Conservation (phyloP, 2,797 vertebrate genomes). For the Clamator glandarius region DNA sequence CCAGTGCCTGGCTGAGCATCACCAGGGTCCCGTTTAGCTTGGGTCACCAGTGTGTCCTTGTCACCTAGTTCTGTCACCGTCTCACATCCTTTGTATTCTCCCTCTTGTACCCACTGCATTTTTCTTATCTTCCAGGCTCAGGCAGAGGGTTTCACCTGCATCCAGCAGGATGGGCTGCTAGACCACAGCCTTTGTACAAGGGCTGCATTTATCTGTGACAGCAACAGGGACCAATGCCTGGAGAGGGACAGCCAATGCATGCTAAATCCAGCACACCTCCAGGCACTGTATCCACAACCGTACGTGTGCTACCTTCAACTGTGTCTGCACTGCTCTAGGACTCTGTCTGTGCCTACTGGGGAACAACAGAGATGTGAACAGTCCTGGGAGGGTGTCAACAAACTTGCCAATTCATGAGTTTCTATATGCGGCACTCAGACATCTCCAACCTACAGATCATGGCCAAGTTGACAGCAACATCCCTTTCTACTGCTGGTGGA, state of each 20-base stretch:
- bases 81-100: background rate
- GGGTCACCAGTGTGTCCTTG: rapidly evolving
- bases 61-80: background rate
- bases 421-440: rapidly evolving
- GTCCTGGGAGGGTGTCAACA: rapidly evolving
- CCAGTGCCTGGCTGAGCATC: background rate
- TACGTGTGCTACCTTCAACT: background rate
- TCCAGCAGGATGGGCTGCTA: background rate
- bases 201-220: background rate
- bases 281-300: rapidly evolving
- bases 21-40: rapidly evolving
- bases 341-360: background rate
- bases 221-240: rapidly evolving
- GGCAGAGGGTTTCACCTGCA: background rate
- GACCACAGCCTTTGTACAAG: background rate
- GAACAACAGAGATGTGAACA: background rate
- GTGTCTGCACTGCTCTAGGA: rapidly evolving
- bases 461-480: background rate
- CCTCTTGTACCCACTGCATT: background rate
- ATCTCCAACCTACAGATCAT: rapidly evolving
- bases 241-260: rapidly evolving
- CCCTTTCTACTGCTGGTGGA: background rate
- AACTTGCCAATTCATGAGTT: background rate
- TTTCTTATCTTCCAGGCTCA: background rate
- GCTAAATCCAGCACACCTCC: background rate